A percentile compares a stretch with the other conserved stretches of the same genome.
These are phyloP conservation scores for Nixonia krombeini DNA, from an alignment of 1,140 invertebrate species.

Conservation along the genomic window DNA sequence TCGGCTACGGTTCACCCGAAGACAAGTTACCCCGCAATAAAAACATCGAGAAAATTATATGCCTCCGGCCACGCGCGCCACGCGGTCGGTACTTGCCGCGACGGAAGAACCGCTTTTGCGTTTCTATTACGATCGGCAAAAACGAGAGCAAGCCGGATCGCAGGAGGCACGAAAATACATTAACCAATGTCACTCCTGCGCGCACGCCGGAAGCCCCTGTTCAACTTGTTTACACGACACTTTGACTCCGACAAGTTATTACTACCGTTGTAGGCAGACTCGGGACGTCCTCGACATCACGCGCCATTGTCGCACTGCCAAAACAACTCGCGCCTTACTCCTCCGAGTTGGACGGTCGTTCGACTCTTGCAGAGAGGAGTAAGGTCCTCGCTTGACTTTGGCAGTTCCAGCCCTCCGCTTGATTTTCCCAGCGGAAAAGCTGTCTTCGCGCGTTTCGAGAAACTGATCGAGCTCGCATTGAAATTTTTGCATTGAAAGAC, in stretches of 20 bases:
- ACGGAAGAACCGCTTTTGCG: slow-evolving; percentile 60
- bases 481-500: no score
- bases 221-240: slow-evolving; percentile 19
- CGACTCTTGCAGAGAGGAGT: no score
- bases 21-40: slow-evolving; percentile 73
- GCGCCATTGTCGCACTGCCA: slow-evolving; percentile 25
- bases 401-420: no score
- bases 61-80: slow-evolving; percentile 65
- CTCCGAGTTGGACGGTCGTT: background rate
- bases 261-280: slow-evolving; percentile 19
- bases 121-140: slow-evolving; percentile 58
- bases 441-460: no score
- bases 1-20: slow-evolving; percentile 68
- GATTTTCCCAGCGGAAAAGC: no score
- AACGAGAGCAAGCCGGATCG: slow-evolving; percentile 52
- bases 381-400: no score
- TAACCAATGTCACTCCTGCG: slow-evolving; percentile 1
- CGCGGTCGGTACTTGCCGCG: slow-evolving; percentile 29
- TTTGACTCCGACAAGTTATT: slow-evolving; percentile 2
- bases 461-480: no score
- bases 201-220: slow-evolving; percentile 6
- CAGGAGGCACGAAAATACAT: slow-evolving; percentile 12
- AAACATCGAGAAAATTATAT: slow-evolving; percentile 72
- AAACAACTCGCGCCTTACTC: background rate
- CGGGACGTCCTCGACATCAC: slow-evolving; percentile 29